phyloP scores from a whole-genome alignment of 2,113 vertebrate species.

The Pterocles orientalis region DNA sequence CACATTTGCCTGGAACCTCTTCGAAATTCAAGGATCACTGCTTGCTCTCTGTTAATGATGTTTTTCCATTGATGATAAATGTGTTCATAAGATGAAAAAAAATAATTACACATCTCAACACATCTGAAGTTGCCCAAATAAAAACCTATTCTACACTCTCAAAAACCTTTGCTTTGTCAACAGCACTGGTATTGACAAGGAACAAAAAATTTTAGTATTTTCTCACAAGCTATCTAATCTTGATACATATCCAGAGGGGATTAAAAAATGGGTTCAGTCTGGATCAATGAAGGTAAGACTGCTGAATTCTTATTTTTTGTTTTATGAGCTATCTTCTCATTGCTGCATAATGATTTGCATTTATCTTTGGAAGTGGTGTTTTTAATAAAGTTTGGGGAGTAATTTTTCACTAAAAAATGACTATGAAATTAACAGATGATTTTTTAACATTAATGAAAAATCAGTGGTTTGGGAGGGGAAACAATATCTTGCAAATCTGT shows the following conservation, averaged over 20 bases:
- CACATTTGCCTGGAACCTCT: not conserved
- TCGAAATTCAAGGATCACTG: not conserved
- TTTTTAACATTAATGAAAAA: not conserved
- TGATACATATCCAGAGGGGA: not conserved
- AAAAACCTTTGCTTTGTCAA: not conserved
- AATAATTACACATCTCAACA: not conserved
- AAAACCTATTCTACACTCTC: not conserved
- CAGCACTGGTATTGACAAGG: not conserved
- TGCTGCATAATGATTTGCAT: not conserved
- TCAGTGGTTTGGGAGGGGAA: not conserved
- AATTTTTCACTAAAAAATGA: not conserved
- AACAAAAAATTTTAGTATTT: not conserved
- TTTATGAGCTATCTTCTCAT: not conserved
- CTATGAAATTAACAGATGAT: not conserved
- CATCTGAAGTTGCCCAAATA: not conserved
- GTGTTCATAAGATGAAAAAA: not conserved
- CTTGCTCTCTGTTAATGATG: not conserved
- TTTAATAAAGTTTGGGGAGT: not conserved
- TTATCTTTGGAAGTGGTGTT: not conserved
- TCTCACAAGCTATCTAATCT: not conserved
- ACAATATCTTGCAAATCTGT: not conserved
- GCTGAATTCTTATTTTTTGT: not conserved
- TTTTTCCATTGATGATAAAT: not conserved
- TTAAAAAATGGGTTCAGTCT: not conserved
- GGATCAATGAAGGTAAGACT: not conserved